Evolutionary conservation across 1,140 invertebrate genomes (phyloP).

Genomic region (Zaprionus davidi): DNA sequence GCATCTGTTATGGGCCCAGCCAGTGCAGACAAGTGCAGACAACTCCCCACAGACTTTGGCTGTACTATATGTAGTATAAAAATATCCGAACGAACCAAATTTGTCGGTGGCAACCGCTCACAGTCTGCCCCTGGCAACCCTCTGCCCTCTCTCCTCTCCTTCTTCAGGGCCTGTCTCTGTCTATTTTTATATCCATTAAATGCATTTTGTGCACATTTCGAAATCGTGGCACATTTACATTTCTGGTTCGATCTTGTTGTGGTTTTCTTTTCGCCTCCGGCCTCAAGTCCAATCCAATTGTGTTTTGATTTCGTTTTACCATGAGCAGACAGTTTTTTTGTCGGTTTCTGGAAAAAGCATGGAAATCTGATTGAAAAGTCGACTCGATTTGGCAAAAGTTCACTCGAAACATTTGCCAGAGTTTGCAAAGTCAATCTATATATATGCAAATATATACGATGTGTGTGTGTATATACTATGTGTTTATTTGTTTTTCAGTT

Average conservation of each 20-base stretch:
- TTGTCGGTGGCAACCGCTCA: constrained; percentile 30
- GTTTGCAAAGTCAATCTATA: constrained; percentile 25
- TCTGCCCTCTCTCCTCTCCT: background rate
- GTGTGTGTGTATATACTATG: background rate
- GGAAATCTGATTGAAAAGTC: constrained; percentile 35
- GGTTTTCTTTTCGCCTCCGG: constrained; percentile 48
- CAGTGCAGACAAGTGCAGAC: constrained; percentile 61
- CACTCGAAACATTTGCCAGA: constrained; percentile 9
- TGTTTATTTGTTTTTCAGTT: background rate
- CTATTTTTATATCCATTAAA: constrained; percentile 79
- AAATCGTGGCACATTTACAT: constrained; percentile 79
- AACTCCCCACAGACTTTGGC: constrained; percentile 59
- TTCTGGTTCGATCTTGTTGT: constrained; percentile 61
- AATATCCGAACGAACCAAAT: constrained; percentile 32
- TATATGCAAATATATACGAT: background rate
- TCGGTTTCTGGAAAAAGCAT: constrained; percentile 37
- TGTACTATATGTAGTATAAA: constrained; percentile 45
- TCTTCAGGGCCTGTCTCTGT: constrained; percentile 38
- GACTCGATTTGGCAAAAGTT: constrained; percentile 52
- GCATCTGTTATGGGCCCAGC: constrained; percentile 29
- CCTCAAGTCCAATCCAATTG: constrained; percentile 48
- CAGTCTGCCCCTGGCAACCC: background rate
- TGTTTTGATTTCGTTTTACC: constrained; percentile 57
- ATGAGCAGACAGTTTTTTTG: constrained; percentile 70
- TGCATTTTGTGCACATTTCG: constrained; percentile 80